phyloP scores from a whole-genome alignment of 64 coral and sea anemone species.

The Catalaphyllia jardinei region DNA sequence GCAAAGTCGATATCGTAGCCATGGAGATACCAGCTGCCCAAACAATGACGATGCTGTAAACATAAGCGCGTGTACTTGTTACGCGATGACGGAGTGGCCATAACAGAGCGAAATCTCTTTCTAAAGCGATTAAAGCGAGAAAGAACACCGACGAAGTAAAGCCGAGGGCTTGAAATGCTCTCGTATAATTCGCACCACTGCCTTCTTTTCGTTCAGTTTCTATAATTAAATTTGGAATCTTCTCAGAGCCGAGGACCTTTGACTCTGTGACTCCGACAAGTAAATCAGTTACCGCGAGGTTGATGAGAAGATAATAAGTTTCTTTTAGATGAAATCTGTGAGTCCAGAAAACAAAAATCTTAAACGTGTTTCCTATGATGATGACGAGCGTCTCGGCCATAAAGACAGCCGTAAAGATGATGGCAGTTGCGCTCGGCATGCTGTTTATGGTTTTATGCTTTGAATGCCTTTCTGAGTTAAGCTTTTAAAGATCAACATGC shows the following conservation, averaged over 20 bases:
- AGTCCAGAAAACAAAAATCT: neutral
- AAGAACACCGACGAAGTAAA: neutral
- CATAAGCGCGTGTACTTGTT: neutral
- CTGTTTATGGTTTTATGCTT: neutral
- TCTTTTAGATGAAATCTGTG: too few species aligned
- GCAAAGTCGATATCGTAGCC: neutral
- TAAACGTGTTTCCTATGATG: neutral
- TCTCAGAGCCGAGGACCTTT: too few species aligned
- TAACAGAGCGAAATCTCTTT: neutral
- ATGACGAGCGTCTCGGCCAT: neutral
- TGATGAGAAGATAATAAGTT: too few species aligned
- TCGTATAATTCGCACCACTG: neutral
- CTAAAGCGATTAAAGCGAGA: neutral
- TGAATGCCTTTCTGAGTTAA: too few species aligned
- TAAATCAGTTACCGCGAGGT: too few species aligned
- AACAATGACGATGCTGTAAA: neutral
- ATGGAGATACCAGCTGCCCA: neutral
- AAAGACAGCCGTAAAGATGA: neutral
- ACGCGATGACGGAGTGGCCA: conserved; percentile 6
- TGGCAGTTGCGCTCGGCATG: neutral
- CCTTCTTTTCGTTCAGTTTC: neutral
- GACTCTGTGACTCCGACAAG: too few species aligned
- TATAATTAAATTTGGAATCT: too few species aligned
- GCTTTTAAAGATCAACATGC: too few species aligned
- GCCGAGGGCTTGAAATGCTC: neutral